These are phyloP conservation scores for Pheucticus melanocephalus DNA, from an alignment of 2,113 vertebrate species.

Conservation along the genomic window DNA sequence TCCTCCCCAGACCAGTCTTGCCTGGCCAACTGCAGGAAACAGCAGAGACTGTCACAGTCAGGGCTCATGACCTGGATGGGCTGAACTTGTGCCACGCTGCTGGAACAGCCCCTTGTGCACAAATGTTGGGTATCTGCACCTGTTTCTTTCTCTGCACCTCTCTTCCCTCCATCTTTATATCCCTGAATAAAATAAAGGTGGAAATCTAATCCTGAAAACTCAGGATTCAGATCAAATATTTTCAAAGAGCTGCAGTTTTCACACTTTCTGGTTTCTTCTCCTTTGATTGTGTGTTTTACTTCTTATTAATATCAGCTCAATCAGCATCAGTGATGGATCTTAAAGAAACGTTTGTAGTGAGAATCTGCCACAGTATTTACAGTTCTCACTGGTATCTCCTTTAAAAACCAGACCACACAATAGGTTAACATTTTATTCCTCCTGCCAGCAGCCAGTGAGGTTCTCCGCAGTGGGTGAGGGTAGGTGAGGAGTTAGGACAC, in stretches of 20 bases:
- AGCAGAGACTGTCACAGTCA: background rate
- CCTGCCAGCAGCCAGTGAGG: background rate
- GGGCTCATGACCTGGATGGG: background rate
- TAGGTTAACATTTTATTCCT: background rate
- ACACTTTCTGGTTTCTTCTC: background rate
- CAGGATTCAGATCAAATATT: background rate
- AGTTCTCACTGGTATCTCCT: background rate
- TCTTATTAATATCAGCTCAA: background rate
- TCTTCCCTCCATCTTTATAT: background rate
- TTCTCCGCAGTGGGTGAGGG: background rate
- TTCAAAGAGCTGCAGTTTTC: background rate
- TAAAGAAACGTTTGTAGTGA: background rate
- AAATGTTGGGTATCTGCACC: background rate
- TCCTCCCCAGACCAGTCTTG: background rate
- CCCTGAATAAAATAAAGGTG: background rate
- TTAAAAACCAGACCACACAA: background rate
- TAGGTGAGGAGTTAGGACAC: background rate
- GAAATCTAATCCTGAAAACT: background rate
- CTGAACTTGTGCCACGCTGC: background rate
- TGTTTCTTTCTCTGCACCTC: background rate
- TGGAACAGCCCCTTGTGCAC: background rate
- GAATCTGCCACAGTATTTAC: background rate
- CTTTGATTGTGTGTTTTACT: background rate
- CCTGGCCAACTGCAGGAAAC: background rate
- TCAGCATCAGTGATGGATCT: background rate